phyloP scores from a whole-genome alignment of 2,113 vertebrate species.

The Lethenteron reissneri region DNA sequence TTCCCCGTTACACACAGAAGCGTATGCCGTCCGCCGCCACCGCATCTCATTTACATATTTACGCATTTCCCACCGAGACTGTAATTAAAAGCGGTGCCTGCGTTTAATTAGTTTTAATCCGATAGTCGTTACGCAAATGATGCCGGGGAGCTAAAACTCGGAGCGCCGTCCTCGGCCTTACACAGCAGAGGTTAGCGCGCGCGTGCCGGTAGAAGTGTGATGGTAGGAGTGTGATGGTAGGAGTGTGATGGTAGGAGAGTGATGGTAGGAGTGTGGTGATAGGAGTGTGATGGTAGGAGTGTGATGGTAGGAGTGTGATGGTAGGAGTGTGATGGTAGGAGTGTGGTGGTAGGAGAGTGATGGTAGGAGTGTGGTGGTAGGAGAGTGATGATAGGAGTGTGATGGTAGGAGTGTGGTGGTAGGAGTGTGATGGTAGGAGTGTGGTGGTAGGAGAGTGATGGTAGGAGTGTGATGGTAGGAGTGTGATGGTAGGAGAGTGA shows the following conservation, averaged over 20 bases:
- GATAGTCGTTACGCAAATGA: neutral
- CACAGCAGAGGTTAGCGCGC: too few relatives aligned
- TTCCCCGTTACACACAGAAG: neutral
- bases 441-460: neutral
- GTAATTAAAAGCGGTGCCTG: conserved; percentile 1
- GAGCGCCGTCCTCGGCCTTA: too few relatives aligned
- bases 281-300: neutral
- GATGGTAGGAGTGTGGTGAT: neutral
- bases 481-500: neutral
- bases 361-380: neutral
- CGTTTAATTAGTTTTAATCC: conserved; percentile 3
- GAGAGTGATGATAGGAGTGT: neutral
- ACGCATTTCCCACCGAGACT: conserved; percentile 4
- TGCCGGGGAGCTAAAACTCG: too few relatives aligned
- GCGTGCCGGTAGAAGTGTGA: neutral
- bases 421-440: neutral
- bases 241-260: neutral
- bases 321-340: neutral
- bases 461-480: neutral
- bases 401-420: neutral
- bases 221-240: neutral
- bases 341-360: neutral
- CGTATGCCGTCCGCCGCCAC: neutral
- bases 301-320: neutral
- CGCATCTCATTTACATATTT: neutral